phyloP scores from a whole-genome alignment of 1,140 invertebrate genomes.

The Phortica variegata region DNA sequence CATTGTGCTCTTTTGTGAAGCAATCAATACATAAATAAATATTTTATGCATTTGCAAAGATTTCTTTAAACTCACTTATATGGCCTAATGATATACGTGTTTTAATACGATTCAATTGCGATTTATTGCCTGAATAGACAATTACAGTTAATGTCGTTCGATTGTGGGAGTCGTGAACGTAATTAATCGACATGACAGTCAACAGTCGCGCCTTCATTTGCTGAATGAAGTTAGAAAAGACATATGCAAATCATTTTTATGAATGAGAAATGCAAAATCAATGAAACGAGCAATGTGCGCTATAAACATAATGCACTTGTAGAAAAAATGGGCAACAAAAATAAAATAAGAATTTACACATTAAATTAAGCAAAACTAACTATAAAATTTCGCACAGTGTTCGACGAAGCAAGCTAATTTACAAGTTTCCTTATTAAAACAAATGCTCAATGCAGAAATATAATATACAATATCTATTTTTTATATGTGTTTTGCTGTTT shows the following conservation, averaged over 20 bases:
- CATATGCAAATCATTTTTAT: no score
- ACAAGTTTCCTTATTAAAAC: slow-evolving; percentile 50
- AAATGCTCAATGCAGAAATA: slow-evolving; percentile 38
- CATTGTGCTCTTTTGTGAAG: slow-evolving; percentile 8
- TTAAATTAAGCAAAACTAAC: no score
- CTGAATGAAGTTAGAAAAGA: no score
- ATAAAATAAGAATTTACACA: no score
- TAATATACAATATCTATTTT: slow-evolving; percentile 29
- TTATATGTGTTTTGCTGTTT: slow-evolving; percentile 13
- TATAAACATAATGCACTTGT: no score
- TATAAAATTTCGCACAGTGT: slow-evolving; percentile 33
- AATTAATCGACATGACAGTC: slow-evolving; percentile 40
- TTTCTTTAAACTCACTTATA: slow-evolving; percentile 5
- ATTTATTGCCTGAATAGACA: slow-evolving; percentile 32
- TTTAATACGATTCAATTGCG: slow-evolving; percentile 4
- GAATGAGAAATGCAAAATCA: no score
- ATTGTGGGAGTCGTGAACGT: slow-evolving; percentile 32
- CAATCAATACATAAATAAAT: no score
- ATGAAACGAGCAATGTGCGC: no score
- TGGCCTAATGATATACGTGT: slow-evolving; percentile 13
- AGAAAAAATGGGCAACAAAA: no score
- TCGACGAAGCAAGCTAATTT: slow-evolving; percentile 50
- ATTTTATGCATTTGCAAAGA: no score
- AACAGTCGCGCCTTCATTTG: slow-evolving; percentile 23
- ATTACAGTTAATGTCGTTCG: slow-evolving; percentile 38